These are phyloP conservation scores for Pristionchus maxplancki DNA, from an alignment of 2,888 invertebrate genomes.

Conservation along the genomic window DNA sequence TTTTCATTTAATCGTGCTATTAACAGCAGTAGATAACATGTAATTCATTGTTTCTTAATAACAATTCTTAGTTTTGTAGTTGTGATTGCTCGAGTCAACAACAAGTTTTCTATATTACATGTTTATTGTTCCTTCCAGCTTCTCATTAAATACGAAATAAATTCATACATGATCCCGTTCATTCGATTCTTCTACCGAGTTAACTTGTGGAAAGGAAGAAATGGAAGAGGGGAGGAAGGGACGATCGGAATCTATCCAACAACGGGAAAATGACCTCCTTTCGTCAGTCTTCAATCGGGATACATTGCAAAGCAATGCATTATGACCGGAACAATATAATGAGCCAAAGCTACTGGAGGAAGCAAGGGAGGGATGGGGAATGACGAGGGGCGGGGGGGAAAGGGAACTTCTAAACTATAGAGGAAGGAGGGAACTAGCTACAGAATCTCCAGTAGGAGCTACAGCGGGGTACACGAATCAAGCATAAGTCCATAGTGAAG, in stretches of 20 bases:
- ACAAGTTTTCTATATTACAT: not conserved
- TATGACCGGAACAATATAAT: constrained; percentile 12
- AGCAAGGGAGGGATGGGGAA: not conserved
- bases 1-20: too few relatives aligned
- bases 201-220: not conserved
- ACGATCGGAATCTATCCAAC: not conserved
- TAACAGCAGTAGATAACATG: too few relatives aligned
- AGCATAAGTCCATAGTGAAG: not conserved
- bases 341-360: constrained; percentile 2
- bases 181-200: constrained; percentile 23
- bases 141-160: not conserved
- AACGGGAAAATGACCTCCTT: not conserved
- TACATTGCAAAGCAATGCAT: not conserved
- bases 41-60: too few relatives aligned
- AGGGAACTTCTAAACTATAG: not conserved
- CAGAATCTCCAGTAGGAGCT: not conserved
- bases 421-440: not conserved
- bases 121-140: not conserved
- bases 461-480: not conserved
- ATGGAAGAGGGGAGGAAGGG: not conserved
- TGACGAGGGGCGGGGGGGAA: not conserved
- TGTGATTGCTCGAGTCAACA: not conserved
- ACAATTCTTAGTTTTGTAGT: too few relatives aligned
- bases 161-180: not conserved
- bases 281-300: not conserved